phyloP scores from a whole-genome alignment of 2,888 invertebrate genomes.

The Metellina segmentata region DNA sequence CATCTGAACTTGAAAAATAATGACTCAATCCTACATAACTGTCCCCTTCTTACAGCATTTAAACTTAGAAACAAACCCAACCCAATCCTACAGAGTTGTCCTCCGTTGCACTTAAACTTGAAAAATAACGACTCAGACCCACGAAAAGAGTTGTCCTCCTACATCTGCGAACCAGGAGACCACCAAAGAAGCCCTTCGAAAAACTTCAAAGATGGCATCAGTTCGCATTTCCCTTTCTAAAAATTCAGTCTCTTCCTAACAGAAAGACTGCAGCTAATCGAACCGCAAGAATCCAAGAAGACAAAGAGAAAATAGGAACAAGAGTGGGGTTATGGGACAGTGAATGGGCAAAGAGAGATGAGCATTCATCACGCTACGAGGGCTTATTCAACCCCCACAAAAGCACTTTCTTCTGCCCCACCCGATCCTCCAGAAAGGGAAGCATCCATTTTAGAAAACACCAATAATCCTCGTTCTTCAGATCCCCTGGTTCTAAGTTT shows the following conservation, averaged over 20 bases:
- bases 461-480: conserved; percentile 27
- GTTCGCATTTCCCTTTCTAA: no score
- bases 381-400: conserved; percentile 34
- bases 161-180: no score
- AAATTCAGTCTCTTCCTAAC: background rate
- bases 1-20: no score
- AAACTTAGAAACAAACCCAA: no score
- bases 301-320: conserved; percentile 28
- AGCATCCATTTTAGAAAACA: conserved; percentile 35
- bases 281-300: conserved; percentile 33
- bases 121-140: no score
- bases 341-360: conserved; percentile 26
- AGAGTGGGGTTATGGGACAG: conserved; percentile 23
- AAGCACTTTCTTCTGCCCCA: conserved; percentile 35
- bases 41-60: no score
- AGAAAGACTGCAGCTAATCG: conserved; percentile 16
- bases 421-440: conserved; percentile 21
- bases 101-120: no score
- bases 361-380: conserved; percentile 46
- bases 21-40: no score
- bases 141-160: no score
- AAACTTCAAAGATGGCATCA: no score
- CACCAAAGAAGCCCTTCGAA: no score
- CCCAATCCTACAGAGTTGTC: no score
- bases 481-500: conserved; percentile 27